Base-by-base conservation (phyloP, 2,797 vertebrate genomes). In the Etheostoma nigrum region DNA sequence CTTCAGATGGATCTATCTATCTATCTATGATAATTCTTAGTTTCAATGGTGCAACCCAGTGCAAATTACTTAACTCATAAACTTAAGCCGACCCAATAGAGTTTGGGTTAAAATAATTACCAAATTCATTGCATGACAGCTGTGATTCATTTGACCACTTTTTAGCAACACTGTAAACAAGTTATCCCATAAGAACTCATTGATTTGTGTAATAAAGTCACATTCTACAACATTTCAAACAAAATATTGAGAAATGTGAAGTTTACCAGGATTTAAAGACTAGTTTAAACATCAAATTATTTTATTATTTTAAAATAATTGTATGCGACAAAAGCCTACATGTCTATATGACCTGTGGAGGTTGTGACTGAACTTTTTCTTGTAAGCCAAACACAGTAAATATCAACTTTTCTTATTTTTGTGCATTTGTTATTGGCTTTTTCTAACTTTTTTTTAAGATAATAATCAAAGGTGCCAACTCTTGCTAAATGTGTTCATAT, bases 381-480 rank as follows among this genome's bases (percentile, higher is more conserved):
- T 67, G 65, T 16, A 70, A 78, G 54, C 64, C 80, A 83, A 86
- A 89, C 75, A 72, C 66, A 25, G n/a, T 57, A 65, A 77, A 49
- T 51, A 62, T 70, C 30, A 21, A 55, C 59, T 81, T 16, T 57
- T 61, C 36, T 83, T 78, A 54, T 82, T 80, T 84, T 84, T 78
- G 73, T 84, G 79, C 72, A 76, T 86, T 84, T 71, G 30, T 70
- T 86, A 40, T 79, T 66, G 67, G 81, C 70, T 72, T 87, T 88
- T 91, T 76, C 42, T 82, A 61, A 62, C 54, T 44, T 64, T 83
- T 54, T 36, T 4, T 23, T 25, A 81, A 73, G 30, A 58, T 52
- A 30, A 63, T 64, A 72, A 79, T 81, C 69, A 73, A 89, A 90
- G 79, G 86, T 92, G 92, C 91, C 89, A 92, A 89, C 76, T 84